Conservation (phyloP, 2,797 vertebrate genomes). For the Denticeps clupeoides region DNA sequence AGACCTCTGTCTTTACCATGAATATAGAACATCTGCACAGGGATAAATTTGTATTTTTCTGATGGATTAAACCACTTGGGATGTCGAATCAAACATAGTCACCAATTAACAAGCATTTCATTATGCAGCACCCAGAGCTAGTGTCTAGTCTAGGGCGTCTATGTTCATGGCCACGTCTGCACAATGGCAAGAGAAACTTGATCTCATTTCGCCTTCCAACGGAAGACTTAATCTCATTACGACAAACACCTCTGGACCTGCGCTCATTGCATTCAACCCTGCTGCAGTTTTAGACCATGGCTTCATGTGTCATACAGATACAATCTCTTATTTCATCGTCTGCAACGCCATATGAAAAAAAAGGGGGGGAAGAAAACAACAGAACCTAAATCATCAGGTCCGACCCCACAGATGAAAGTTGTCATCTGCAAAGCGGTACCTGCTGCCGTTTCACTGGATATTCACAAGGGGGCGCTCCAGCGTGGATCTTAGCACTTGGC, state of each 20-base stretch:
- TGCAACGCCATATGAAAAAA: constrained; percentile 4
- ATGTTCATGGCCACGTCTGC: constrained; percentile 9
- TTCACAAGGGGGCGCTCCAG: constrained; percentile 34
- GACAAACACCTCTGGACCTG: constrained; percentile 13
- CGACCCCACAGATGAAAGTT: neutral
- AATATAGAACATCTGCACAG: neutral
- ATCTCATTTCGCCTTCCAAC: constrained; percentile 61
- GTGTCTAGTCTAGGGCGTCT: constrained; percentile 13
- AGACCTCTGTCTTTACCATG: constrained; percentile 35
- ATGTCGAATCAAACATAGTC: too few relatives aligned
- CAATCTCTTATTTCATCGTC: constrained; percentile 17
- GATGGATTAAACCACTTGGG: too few relatives aligned
- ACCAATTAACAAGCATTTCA: too few relatives aligned
- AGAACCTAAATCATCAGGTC: neutral
- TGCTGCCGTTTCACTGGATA: constrained; percentile 6
- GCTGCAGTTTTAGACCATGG: constrained; percentile 23
- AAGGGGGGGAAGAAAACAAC: constrained; percentile 4
- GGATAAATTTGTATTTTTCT: too few relatives aligned
- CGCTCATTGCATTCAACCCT: constrained; percentile 11
- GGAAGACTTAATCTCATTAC: constrained; percentile 56
- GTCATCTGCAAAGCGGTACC: constrained; percentile 3
- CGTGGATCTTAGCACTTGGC: constrained; percentile 4
- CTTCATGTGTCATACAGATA: constrained; percentile 24
- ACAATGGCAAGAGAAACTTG: constrained; percentile 33
- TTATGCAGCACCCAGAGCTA: too few relatives aligned